Base-by-base conservation (phyloP, 1,140 invertebrate species). In the Drosophila malerkotliana region DNA sequence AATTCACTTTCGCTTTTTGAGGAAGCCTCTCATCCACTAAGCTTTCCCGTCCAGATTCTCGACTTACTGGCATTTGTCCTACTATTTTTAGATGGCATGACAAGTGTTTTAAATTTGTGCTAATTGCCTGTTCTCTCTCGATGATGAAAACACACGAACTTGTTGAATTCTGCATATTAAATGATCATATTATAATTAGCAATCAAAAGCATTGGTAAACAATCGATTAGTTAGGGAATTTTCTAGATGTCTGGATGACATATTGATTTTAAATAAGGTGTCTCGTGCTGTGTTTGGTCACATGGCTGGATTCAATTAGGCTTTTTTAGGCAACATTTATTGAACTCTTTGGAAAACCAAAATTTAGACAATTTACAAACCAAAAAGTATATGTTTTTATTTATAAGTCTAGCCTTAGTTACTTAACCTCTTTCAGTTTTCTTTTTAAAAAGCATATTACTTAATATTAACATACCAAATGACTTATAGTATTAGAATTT, bases 91-190 rank as follows among this genome's bases (percentile, higher is more conserved):
- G 26, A 26, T 30, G 26, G 9, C 32, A 57, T 49, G 51, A 49
- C 63, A 69, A 68, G 63, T 68, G 66, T 37, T 24, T 68, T 68
- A 32, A 69, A 69, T 69, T 68, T 3, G 41, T 9, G 44, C 14
- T 69, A 57, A 69, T 69, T 69, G 41, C 41, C 54, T 28, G 26
- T 52, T 63, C 18, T 5, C 12, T 28, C 10, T 8, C 1, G 30
- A 59, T 3, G 10, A 9, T 30, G 21, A 64, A 34, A 59, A 49
- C n/a, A 49, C 18, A 30, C 47, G 41, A 32, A 49, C 51, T 47
- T 14, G 4, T 10, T 28, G 5, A 66, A 41, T 51, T 21, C 15
- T 21, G 15, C 44, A 10, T 14, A 15, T 62, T 51, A 15, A 37
- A 34, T 48, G 10, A 9, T n/a, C 1, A 5, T 12, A 26, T 8